Base-by-base conservation (phyloP, 2,113 vertebrate species). In the Zootoca vivipara region DNA sequence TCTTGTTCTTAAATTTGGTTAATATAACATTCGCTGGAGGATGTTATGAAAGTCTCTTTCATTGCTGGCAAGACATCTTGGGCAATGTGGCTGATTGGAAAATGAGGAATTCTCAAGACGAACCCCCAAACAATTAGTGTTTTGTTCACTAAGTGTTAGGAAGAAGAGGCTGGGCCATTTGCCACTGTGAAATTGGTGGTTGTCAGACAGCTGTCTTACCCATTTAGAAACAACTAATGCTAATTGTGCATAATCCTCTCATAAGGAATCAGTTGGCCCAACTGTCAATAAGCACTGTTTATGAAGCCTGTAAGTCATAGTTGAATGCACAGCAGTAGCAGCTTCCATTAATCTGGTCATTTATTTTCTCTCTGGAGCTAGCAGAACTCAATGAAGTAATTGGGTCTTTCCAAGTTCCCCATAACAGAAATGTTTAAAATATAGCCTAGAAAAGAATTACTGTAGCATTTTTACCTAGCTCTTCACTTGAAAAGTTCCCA, bases 241-340 rank as follows among this genome's bases (percentile, higher is more conserved):
- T 95, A 90, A 93, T 93, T 95, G 92, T 79, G 77, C 88, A 95
- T 92, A 94, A 93, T 94, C 91, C 65, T 91, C 82, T 85, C 75
- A 40, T 73, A 40, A 13, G 26, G 33, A 77, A 16, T 82, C 62
- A 65, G 56, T 40, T 78, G 52, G 52, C 88, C 85, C 77, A 40
- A 46, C 85, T 81, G 77, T 75, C 82, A 30, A 84, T 35, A 87
- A 93, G 67, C 78, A 42, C 40, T 93, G 78, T 92, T 40, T 83
- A 58, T 79, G 85, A 92, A 89, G 56, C 83, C 91, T 96, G 84
- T 85, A 33, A 5, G 78, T 86, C 62, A 92, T 84, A 85, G 84
- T 85, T 89, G 89, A 38, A 35, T 85, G 81, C 35, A 0, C 88
- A 87, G 85, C 90, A 87, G 79, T 86, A 80, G 18, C 90, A 85